Conservation (phyloP, 1,140 invertebrate species). For the Orchestia grillus region DNA sequence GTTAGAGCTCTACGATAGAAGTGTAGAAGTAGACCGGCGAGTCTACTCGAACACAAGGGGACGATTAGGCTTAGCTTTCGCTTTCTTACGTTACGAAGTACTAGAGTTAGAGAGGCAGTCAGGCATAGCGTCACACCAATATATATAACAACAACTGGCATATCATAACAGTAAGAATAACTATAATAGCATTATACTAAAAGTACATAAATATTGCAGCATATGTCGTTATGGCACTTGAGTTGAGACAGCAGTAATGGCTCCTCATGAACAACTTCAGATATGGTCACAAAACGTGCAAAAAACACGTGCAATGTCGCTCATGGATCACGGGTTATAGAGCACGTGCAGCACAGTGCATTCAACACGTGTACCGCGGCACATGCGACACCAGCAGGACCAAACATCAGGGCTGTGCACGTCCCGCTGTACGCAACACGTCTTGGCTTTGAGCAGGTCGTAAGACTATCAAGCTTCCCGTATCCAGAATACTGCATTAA, state of each 20-base stretch:
- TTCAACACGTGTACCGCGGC: neutral
- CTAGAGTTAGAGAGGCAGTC: constrained; percentile 46
- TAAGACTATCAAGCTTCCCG: neutral
- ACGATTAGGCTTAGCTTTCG: neutral
- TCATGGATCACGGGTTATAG: neutral
- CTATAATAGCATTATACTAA: constrained; percentile 7
- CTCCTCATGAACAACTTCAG: neutral
- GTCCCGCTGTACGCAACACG: neutral
- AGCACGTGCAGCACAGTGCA: neutral
- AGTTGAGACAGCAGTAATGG: constrained; percentile 23
- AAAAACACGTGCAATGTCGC: neutral
- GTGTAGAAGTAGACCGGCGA: neutral
- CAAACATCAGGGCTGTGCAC: neutral
- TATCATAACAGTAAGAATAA: constrained; percentile 13
- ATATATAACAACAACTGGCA: constrained; percentile 25
- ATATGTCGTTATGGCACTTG: constrained; percentile 37
- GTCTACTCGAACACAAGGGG: neutral
- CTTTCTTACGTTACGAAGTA: neutral
- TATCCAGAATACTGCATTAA: no score
- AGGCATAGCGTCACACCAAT: constrained; percentile 31
- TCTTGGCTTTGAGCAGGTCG: neutral
- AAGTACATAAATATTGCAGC: constrained; percentile 49
- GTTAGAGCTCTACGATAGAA: neutral
- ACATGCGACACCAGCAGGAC: neutral
- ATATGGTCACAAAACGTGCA: neutral